Conservation (phyloP, 2,113 vertebrate species). For the Sterna hirundo region DNA sequence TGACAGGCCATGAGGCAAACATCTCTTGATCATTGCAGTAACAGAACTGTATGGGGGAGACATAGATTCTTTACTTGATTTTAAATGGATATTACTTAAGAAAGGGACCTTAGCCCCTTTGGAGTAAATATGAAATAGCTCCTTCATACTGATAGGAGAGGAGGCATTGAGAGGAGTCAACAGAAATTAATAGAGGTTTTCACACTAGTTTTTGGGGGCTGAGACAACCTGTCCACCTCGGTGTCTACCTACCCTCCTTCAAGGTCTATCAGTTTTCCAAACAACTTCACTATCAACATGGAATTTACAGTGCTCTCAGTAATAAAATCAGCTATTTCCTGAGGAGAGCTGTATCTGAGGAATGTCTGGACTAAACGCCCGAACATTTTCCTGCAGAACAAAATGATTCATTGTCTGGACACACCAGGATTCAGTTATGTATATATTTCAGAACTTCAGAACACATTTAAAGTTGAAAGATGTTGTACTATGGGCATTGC, state of each 20-base stretch:
- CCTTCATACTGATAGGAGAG: neutral
- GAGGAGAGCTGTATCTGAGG: neutral
- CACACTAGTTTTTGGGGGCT: neutral
- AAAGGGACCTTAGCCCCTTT: neutral
- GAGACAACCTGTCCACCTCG: neutral
- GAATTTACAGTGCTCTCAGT: neutral
- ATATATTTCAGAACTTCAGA: neutral
- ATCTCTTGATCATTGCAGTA: neutral
- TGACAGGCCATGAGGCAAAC: neutral
- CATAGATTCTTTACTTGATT: neutral
- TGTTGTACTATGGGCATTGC: neutral
- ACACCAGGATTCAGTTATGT: neutral
- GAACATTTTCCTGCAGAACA: neutral
- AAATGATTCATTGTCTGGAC: neutral
- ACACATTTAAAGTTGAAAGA: neutral
- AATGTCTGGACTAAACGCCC: neutral
- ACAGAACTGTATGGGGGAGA: neutral
- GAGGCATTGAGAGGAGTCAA: neutral
- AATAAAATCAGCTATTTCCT: conserved; percentile 5
- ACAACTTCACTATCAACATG: neutral
- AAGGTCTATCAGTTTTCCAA: neutral
- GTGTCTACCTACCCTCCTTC: neutral
- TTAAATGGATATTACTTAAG: neutral
- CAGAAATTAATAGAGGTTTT: neutral
- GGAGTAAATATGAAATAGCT: neutral